Evolutionary conservation across 92 coral and sea anemone genomes (phyloP), one percentile per base, ranked within the genome.

Genomic region (Palythoa grandis): DNA sequence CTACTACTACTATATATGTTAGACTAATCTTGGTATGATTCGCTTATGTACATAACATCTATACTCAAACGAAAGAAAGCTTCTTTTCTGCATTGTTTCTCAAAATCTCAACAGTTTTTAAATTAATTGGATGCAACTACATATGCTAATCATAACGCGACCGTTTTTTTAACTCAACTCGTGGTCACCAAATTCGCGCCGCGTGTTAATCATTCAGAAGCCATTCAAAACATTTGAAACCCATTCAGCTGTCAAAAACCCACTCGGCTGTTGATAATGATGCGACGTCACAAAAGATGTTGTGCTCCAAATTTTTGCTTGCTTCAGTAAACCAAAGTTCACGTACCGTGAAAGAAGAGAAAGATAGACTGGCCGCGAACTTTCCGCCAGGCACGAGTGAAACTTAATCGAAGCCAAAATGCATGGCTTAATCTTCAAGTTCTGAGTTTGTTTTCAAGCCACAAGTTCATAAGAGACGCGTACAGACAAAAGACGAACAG

Each of bases 161-260:
- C 74, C 85, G 74, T 80, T 80, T 66, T 47, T 24, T 54, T 50
- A 13, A 7, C 66, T 65, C 61, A 80, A 66, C 85, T 80, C 85
- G 85, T 80, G 85, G 85, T 80, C 47, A 63, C 63, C 74, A 80
- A 80, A 65, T 80, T 80, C 58, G 60, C 85, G 74, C 85, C 85
- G 85, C 85, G 85, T 80, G 85, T 80, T 80, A 63, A 80, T 80
- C 74, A 80, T 80, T 80, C 85, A 80, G 85, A 80, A 80, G 25
- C 72, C 57, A 66, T 80, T 80, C 57, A 80, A 66, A 80, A 65
- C 43, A 63, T 80, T 80, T 47, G 74, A 80, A 80, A 66, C 69
- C 85, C 85, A 80, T 80, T 80, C 85, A 80, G 74, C 85, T 80
- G 85, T 80, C 85, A 80, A 65, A 80, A 80, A 80, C 74, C 74